These are phyloP conservation scores for Apis laboriosa DNA, from an alignment of 1,140 invertebrate species.

Conservation along the genomic window DNA sequence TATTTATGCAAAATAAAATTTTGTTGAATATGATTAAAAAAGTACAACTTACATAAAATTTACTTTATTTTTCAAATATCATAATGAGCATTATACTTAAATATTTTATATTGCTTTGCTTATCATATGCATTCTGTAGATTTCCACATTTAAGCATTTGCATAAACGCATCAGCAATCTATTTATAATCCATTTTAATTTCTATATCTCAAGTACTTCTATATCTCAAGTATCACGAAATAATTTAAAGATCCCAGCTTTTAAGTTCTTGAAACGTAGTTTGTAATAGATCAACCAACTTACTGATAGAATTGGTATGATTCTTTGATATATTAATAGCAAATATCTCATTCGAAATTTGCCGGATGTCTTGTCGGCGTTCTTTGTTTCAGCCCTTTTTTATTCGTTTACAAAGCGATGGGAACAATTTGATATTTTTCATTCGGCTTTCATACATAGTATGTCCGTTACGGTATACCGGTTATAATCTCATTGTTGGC, in stretches of 20 bases:
- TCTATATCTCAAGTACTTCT: neutral
- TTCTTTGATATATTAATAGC: constrained; percentile 65
- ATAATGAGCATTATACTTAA: too few species aligned
- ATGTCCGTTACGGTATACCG: constrained; percentile 43
- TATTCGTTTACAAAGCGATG: constrained; percentile 77
- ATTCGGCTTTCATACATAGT: constrained; percentile 65
- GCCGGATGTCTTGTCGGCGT: constrained; percentile 77
- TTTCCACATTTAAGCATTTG: too few species aligned
- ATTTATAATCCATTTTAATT: neutral
- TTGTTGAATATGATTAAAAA: too few species aligned
- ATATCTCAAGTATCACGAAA: too few species aligned
- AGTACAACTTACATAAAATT: too few species aligned
- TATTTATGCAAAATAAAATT: too few species aligned
- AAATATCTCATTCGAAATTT: constrained; percentile 76
- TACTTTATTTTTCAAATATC: too few species aligned
- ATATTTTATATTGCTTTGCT: too few species aligned
- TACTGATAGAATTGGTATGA: constrained; percentile 40
- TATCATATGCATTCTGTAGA: too few species aligned
- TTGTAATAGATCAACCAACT: constrained; percentile 36
- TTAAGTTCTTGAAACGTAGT: neutral
- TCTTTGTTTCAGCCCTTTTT: constrained; percentile 75
- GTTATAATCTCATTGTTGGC: constrained; percentile 51
- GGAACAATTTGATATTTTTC: constrained; percentile 78
- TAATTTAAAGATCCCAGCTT: neutral
- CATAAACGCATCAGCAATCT: too few species aligned